These are phyloP conservation scores for Orgyia antiqua DNA, from an alignment of 2,888 invertebrate species.

Conservation along the genomic window DNA sequence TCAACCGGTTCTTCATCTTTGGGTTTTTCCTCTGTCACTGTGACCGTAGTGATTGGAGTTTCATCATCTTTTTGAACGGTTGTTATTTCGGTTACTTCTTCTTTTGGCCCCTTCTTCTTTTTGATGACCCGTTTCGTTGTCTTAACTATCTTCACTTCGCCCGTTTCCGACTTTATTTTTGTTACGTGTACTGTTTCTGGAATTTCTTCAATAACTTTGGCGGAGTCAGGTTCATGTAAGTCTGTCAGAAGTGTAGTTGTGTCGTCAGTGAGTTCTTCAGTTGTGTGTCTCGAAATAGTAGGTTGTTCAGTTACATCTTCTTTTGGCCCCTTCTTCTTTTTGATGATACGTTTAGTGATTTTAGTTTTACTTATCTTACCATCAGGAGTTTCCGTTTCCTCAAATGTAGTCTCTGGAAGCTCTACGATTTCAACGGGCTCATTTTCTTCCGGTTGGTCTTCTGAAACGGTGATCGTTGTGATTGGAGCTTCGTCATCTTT, in stretches of 20 bases:
- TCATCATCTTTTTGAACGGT: slow-evolving; percentile 5
- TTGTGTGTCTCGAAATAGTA: background rate
- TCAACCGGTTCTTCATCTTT: slow-evolving; percentile 20
- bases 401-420: slow-evolving; percentile 34
- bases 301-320: background rate
- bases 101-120: slow-evolving; percentile 1
- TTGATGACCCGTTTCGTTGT: background rate
- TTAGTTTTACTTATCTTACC: background rate
- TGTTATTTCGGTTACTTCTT: slow-evolving; percentile 5
- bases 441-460: slow-evolving; percentile 29
- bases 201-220: background rate
- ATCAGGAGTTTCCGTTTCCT: background rate
- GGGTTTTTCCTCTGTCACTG: slow-evolving; percentile 12
- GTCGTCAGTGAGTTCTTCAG: background rate
- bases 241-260: background rate
- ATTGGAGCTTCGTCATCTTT: slow-evolving; percentile 10
- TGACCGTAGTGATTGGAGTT: slow-evolving; percentile 28
- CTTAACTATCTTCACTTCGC: slow-evolving; percentile 24
- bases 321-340: background rate
- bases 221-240: background rate
- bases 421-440: slow-evolving; percentile 34
- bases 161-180: background rate
- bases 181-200: background rate
- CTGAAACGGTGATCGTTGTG: slow-evolving; percentile 8
- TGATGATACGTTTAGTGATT: background rate